Evolutionary conservation across 2,888 invertebrate genomes (phyloP).

Genomic region (Eustalomyia histrio): DNA sequence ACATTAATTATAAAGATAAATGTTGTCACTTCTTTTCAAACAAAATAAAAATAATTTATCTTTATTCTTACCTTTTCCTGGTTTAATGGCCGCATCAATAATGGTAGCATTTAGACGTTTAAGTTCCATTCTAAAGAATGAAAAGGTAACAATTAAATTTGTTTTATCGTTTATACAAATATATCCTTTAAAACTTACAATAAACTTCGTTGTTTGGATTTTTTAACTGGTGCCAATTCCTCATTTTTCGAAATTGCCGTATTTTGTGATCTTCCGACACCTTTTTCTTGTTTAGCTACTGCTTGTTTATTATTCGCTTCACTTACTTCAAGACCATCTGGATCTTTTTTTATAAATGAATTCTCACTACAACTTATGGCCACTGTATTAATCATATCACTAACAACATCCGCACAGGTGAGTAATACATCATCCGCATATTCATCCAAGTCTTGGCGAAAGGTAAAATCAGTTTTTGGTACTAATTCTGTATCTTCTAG

Average conservation of each 20-base stretch:
- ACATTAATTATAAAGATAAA: background rate
- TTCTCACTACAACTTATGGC: conserved; percentile 83
- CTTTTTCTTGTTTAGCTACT: conserved; percentile 29
- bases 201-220: conserved; percentile 73
- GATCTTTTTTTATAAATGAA: conserved; percentile 76
- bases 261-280: background rate
- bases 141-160: too few relatives aligned
- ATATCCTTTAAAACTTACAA: conserved; percentile 69
- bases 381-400: conserved; percentile 82
- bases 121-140: conserved; percentile 80
- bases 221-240: conserved; percentile 16
- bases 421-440: conserved; percentile 63
- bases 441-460: conserved; percentile 68
- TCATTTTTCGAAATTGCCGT: conserved; percentile 11
- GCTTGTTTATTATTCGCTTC: background rate
- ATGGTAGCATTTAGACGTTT: conserved; percentile 84
- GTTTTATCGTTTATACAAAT: background rate
- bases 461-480: conserved; percentile 70
- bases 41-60: too few relatives aligned
- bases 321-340: conserved; percentile 60
- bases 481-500: conserved; percentile 50
- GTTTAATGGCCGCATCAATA: conserved; percentile 80
- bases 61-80: conserved; percentile 70
- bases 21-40: too few relatives aligned
- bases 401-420: conserved; percentile 79